A percentile compares a stretch with the other conserved stretches of the same genome.
phyloP scores from a whole-genome alignment of 2,113 vertebrate species.

The Desmodus rotundus region DNA sequence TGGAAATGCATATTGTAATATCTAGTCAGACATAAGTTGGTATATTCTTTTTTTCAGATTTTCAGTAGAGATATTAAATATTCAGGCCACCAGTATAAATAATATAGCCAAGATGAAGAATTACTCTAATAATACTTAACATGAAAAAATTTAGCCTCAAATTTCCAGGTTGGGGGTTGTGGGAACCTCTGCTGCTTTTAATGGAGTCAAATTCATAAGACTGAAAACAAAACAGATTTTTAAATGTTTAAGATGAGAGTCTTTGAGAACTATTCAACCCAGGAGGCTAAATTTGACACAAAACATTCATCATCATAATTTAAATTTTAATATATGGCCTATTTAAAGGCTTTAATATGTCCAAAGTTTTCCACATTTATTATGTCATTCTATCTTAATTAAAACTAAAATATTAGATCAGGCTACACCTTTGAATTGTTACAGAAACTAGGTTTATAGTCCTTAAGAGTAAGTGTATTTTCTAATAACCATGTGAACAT shows the following conservation, averaged over 20 bases:
- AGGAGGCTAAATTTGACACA: constrained; percentile 36
- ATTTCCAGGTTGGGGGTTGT: neutral
- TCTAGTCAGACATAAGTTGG: neutral
- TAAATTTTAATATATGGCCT: constrained; percentile 53
- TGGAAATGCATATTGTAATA: constrained; percentile 38
- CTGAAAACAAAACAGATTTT: constrained; percentile 49
- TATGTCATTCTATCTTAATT: constrained; percentile 45
- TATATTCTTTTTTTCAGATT: constrained; percentile 27
- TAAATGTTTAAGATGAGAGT: constrained; percentile 49
- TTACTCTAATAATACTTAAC: constrained; percentile 32
- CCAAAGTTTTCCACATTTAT: constrained; percentile 37
- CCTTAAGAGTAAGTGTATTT: neutral
- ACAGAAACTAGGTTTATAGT: constrained; percentile 1
- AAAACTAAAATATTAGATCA: constrained; percentile 48
- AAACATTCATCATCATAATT: constrained; percentile 55
- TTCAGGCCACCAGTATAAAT: constrained; percentile 23
- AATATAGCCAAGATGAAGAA: constrained; percentile 21
- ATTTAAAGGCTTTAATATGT: constrained; percentile 26
- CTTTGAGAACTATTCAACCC: constrained; percentile 34
- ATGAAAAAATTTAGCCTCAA: neutral
- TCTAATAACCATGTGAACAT: neutral
- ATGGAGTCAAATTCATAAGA: neutral
- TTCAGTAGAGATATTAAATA: constrained; percentile 45
- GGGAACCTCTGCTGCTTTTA: neutral
- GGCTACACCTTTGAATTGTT: neutral